phyloP scores from a whole-genome alignment of 2,113 vertebrate species.

The Rattus norvegicus region DNA sequence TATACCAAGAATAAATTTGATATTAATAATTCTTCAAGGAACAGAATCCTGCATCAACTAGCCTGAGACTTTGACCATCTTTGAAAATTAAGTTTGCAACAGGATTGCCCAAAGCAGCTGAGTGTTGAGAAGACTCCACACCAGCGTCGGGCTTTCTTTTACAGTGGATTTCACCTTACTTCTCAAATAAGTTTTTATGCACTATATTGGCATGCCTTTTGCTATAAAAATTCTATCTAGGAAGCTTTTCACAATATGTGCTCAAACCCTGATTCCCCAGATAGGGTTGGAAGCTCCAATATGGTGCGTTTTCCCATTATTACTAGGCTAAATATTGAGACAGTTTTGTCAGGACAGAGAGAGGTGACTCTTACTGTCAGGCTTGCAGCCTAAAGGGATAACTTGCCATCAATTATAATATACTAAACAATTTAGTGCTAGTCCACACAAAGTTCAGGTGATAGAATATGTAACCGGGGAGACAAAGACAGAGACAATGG shows the following conservation, averaged over 20 bases:
- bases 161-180: not conserved
- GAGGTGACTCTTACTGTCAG: not conserved
- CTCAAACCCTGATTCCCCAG: accelerated
- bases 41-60: not conserved
- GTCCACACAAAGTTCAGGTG: not conserved
- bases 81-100: not conserved
- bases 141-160: not conserved
- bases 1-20: not conserved
- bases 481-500: not conserved
- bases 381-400: not conserved
- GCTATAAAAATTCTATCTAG: not conserved
- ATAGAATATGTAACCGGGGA: not conserved
- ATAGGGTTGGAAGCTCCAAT: not conserved
- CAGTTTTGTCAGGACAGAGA: not conserved
- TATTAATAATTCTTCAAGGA: not conserved
- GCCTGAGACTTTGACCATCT: not conserved
- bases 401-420: not conserved
- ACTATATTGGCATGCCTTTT: not conserved
- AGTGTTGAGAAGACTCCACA: not conserved
- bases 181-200: not conserved
- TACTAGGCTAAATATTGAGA: not conserved
- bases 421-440: not conserved
- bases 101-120: not conserved
- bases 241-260: not conserved
- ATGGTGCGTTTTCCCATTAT: not conserved